Evolutionary conservation across 2,113 vertebrate species (phyloP), one percentile per base, ranked within the genome.

Genomic region (Neodon shergylaensis): DNA sequence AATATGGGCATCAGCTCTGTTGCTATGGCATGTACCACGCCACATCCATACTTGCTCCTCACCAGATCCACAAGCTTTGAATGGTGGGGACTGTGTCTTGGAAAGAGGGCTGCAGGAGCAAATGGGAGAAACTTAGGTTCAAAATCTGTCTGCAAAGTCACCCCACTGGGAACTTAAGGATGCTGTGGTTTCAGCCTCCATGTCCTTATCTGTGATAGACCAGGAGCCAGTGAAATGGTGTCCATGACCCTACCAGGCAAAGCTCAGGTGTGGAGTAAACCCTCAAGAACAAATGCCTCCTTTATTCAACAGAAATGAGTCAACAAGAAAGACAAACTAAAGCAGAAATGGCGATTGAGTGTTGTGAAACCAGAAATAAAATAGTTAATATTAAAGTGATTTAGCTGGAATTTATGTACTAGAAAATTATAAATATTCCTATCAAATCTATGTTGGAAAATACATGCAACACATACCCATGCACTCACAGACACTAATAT

Each of bases 31-130:
- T 12, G 36, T 1, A 4, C 3, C 9, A 17, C 17, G 22, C 28
- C 7, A 19, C 7, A 65, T 7, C 63, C 65, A 39, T 49, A 3
- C 36, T 1, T 9, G 42, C 0, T 39, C 0, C 5, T 36, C n/a
- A 42, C 24, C 42, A 24, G 5, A 42, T 24, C 44, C 42, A 9
- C 0, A 16, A 16, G 1, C 39, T 87, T 44, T 33, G 14, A 3
- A 3, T 8, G 28, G 31, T 1, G 1, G 63, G 68, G n/a, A 9
- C 22, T 68, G n/a, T 47, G 10, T 8, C 0, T 5, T 2, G 1
- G 0, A 8, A 52, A 91, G 22, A 42, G 22, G 70, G 49, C 19
- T 36, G 1, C 17, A 6, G 1, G 1, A 47, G 2, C 10, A 0
- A 54, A 10, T 10, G 0, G 5, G 22, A 3, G 7, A 72, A 12